Evolutionary conservation across 2,113 vertebrate genomes (phyloP), one percentile per base, ranked within the genome.

Genomic region (Cepphus grylle): DNA sequence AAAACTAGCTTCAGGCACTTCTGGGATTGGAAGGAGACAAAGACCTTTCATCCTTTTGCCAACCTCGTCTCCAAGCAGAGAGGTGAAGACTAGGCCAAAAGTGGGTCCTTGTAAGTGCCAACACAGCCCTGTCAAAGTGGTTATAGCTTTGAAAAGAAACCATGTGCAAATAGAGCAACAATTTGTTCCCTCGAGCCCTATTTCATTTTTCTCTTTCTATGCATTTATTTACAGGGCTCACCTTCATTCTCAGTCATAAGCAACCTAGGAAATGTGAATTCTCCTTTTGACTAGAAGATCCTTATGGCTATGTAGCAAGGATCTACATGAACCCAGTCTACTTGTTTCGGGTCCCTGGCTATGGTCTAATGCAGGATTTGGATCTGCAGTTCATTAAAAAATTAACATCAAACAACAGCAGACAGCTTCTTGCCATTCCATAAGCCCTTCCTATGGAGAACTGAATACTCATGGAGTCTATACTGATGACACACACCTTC

Each of bases 71-170:
- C 62, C 58, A 90, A 73, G 70, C 23, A 72, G 21, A 81, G 21
- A 78, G 65, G 30, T 72, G 65, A 95, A 76, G 63, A 59, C 16
- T 15, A 78, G 58, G 53, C 36, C 70, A 93, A 91, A 86, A 79
- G 8, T 2, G 1, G 12, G 42, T 67, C 78, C 32, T 59, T 76
- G 4, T 85, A 67, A 93, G 42, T 53, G 40, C 27, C 61, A 90
- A 90, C 30, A n/a, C 10, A 71, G 45, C 32, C 36, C 49, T 87
- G 49, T 55, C 63, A 90, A 66, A 82, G 69, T 40, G n/a, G 29
- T 76, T 77, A 87, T 26, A 94, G 43, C 47, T 96, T 89, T 85
- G 52, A 93, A 93, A 96, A 79, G 3, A 89, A 87, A 86, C n/a
- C 47, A 59, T 11, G n/a, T 79, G 42, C 23, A 79, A 81, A 93